phyloP scores from a whole-genome alignment of 2,888 invertebrate species.

The Prenolepis imparis region DNA sequence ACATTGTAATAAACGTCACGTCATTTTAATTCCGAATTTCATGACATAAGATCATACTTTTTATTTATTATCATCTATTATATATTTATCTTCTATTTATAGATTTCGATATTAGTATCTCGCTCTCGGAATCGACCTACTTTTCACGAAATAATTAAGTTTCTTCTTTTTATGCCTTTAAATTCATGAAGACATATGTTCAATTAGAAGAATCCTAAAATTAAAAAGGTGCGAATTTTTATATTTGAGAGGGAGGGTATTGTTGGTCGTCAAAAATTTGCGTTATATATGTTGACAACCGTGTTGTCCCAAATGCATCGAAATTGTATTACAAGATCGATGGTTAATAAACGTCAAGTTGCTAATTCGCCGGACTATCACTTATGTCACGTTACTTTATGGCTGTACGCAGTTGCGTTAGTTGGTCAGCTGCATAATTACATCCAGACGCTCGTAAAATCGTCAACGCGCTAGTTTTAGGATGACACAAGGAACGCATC shows the following conservation, averaged over 20 bases:
- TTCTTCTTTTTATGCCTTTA: neutral
- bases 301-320: neutral
- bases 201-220: neutral
- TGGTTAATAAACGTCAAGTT: constrained; percentile 71
- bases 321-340: constrained; percentile 28
- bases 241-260: neutral
- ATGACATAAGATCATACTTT: neutral
- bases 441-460: constrained; percentile 60
- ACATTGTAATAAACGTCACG: neutral
- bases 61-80: neutral
- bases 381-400: constrained; percentile 65
- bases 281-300: neutral
- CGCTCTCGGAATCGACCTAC: constrained; percentile 10
- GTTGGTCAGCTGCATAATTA: constrained; percentile 53
- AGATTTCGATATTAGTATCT: neutral
- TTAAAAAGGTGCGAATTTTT: neutral
- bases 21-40: neutral
- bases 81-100: neutral
- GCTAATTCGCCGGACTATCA: constrained; percentile 69
- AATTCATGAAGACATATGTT: neutral
- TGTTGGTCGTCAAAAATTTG: neutral
- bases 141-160: constrained; percentile 15
- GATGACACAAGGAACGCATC: constrained; percentile 1
- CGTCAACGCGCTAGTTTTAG: constrained; percentile 40
- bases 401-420: constrained; percentile 31